phyloP scores from a whole-genome alignment of 2,888 invertebrate species.

The Mythimna loreyi region DNA sequence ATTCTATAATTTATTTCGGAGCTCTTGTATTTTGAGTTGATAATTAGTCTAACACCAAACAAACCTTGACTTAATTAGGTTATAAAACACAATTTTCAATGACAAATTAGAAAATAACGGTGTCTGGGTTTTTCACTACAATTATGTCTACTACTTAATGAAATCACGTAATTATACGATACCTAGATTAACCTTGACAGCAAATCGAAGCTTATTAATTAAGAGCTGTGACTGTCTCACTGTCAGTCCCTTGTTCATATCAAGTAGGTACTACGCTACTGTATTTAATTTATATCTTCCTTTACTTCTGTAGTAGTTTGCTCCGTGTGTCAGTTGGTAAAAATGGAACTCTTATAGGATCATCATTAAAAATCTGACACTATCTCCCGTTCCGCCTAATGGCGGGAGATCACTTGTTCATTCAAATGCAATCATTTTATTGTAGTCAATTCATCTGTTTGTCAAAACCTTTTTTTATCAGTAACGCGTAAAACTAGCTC shows the following conservation, averaged over 20 bases:
- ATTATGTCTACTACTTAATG: slow-evolving; percentile 12
- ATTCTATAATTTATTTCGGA: too few relatives aligned
- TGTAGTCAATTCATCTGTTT: too few relatives aligned
- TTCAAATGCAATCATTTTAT: too few relatives aligned
- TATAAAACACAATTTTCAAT: slow-evolving; percentile 3
- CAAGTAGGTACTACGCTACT: not conserved
- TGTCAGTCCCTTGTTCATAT: slow-evolving; percentile 5
- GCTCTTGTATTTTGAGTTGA: too few relatives aligned
- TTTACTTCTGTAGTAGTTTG: not conserved
- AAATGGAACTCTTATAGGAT: too few relatives aligned
- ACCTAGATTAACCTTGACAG: slow-evolving; percentile 27
- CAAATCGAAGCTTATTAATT: slow-evolving; percentile 29
- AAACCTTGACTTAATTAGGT: slow-evolving; percentile 1
- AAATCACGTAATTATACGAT: slow-evolving; percentile 28
- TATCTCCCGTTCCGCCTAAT: too few relatives aligned
- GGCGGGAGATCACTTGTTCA: too few relatives aligned
- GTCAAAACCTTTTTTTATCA: too few relatives aligned
- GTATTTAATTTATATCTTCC: not conserved
- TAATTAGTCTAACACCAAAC: not conserved
- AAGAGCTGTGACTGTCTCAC: slow-evolving; percentile 7
- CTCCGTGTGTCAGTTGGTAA: too few relatives aligned
- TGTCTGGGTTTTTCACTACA: slow-evolving; percentile 4
- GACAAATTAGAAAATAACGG: slow-evolving; percentile 20
- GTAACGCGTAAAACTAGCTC: too few relatives aligned
- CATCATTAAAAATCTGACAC: too few relatives aligned